phyloP scores from a whole-genome alignment of 2,113 vertebrate genomes.

The Balaenoptera acutorostrata region DNA sequence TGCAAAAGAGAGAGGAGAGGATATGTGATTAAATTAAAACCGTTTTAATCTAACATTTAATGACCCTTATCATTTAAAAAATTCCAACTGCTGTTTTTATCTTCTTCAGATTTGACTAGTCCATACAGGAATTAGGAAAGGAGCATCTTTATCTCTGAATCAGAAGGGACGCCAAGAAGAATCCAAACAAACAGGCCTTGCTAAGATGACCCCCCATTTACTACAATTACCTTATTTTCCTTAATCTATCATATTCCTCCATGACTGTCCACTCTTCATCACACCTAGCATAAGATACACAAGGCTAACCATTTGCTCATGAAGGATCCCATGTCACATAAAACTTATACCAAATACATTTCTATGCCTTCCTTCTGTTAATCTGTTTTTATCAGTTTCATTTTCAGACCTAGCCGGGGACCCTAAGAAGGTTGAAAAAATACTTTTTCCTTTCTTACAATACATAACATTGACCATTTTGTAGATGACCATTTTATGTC shows the following conservation, averaged over 20 bases:
- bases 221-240: not conserved
- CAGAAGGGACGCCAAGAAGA: not conserved
- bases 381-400: not conserved
- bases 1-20: not conserved
- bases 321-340: not conserved
- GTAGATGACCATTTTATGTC: not conserved
- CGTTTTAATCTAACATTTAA: not conserved
- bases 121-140: not conserved
- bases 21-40: not conserved
- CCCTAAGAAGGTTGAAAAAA: not conserved
- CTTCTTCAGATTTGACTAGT: not conserved
- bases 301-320: not conserved
- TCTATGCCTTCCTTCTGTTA: not conserved
- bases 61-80: constrained; percentile 75
- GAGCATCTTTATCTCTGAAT: not conserved
- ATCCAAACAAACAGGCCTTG: not conserved
- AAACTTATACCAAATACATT: not conserved
- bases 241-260: not conserved
- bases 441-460: not conserved
- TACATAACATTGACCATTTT: not conserved
- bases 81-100: constrained; percentile 86
- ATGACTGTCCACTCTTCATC: not conserved
- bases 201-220: not conserved
- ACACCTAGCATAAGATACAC: not conserved
- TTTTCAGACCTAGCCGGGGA: not conserved